These are phyloP conservation scores for Orussus abietinus DNA, from an alignment of 1,140 invertebrate species.

Conservation along the genomic window DNA sequence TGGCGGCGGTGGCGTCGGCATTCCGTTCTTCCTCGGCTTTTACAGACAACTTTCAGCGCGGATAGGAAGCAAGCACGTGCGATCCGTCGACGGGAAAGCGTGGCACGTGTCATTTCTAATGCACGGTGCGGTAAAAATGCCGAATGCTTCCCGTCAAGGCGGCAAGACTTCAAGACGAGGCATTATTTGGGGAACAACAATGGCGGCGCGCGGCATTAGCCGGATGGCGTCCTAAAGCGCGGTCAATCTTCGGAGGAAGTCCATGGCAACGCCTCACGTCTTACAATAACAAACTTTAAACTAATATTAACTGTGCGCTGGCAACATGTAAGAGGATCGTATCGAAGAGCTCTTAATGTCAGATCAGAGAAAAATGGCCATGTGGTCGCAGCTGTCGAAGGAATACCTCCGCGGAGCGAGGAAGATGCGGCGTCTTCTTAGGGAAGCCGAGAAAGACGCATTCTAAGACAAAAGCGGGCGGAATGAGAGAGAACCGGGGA, in stretches of 20 bases:
- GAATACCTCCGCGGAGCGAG: too few relatives aligned
- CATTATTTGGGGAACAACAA: constrained; percentile 11
- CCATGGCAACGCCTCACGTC: constrained; percentile 28
- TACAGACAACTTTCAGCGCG: too few relatives aligned
- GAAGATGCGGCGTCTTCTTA: too few relatives aligned
- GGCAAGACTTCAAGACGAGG: background rate
- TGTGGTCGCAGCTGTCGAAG: constrained; percentile 38
- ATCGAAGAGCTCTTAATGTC: constrained; percentile 46
- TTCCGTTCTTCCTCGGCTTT: too few relatives aligned
- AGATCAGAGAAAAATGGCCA: constrained; percentile 43
- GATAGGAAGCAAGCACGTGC: too few relatives aligned
- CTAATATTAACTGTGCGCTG: constrained; percentile 49
- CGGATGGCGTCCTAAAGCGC: background rate
- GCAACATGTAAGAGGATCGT: constrained; percentile 43
- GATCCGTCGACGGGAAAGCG: too few relatives aligned
- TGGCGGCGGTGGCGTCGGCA: too few relatives aligned
- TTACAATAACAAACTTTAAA: constrained; percentile 46
- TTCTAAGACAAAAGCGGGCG: too few relatives aligned
- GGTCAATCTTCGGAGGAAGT: constrained; percentile 21
- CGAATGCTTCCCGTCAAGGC: constrained; percentile 1
- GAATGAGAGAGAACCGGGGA: too few relatives aligned
- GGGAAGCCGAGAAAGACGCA: too few relatives aligned
- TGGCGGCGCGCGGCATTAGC: constrained; percentile 4
- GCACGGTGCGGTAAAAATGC: too few relatives aligned
- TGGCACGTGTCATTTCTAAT: too few relatives aligned